phyloP scores from a whole-genome alignment of 2,888 invertebrate genomes.

The Xestia ashworthii region DNA sequence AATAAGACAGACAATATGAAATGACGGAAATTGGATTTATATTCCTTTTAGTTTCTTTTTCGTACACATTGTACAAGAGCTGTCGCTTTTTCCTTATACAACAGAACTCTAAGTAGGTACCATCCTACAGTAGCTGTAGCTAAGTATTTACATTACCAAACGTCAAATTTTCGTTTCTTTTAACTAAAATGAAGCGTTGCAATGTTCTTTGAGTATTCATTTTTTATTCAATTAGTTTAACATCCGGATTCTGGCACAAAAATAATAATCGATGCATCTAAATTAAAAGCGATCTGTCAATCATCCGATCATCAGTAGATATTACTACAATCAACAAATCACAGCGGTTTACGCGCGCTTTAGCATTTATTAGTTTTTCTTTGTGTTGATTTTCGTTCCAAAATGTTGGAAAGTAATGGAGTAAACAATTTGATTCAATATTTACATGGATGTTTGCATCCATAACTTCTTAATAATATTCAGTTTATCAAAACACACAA shows the following conservation, averaged over 20 bases:
- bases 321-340: neutral
- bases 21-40: constrained; percentile 62
- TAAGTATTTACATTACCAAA: neutral
- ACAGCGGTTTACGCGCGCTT: neutral
- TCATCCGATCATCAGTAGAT: neutral
- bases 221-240: neutral
- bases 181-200: neutral
- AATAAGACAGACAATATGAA: constrained; percentile 58
- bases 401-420: neutral
- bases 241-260: neutral
- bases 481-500: neutral
- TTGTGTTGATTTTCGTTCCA: neutral
- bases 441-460: neutral
- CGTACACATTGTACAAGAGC: constrained; percentile 45
- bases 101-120: constrained; percentile 23
- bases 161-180: neutral
- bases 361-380: neutral
- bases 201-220: neutral
- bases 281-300: neutral
- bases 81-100: constrained; percentile 48
- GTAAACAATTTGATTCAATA: neutral
- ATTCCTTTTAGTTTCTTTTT: constrained; percentile 60
- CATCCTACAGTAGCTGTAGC: neutral
- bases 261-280: neutral
- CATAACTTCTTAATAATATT: constrained; percentile 2